These are phyloP conservation scores for Galaxias olidus DNA, from an alignment of 2,797 vertebrate species.

Conservation along the genomic window DNA sequence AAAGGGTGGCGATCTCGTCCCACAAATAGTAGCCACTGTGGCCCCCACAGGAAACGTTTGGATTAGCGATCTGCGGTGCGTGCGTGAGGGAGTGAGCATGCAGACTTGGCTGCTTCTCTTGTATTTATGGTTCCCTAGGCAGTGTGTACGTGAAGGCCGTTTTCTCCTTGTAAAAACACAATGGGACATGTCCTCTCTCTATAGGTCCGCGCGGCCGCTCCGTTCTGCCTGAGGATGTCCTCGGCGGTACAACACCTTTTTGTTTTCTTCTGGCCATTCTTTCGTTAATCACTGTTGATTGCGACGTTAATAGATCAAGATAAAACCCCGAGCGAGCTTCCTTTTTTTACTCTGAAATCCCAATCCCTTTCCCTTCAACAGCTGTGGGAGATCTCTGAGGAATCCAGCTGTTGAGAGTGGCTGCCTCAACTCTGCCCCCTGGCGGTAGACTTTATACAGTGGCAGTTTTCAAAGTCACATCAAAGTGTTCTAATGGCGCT, in stretches of 20 bases:
- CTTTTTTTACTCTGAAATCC: neutral
- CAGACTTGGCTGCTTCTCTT: slow-evolving; percentile 1
- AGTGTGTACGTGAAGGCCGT: slow-evolving; percentile 14
- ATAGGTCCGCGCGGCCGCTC: too few species aligned
- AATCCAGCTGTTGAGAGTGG: neutral
- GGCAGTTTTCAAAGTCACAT: neutral
- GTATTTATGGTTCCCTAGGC: too few species aligned
- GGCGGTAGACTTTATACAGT: neutral
- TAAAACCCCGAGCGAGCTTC: neutral
- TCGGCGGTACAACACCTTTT: too few species aligned
- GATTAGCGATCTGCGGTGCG: slow-evolving; percentile 7
- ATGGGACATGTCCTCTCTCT: too few species aligned
- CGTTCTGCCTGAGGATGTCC: too few species aligned
- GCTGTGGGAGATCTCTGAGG: neutral
- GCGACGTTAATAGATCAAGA: too few species aligned
- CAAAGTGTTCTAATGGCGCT: neutral
- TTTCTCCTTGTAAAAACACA: neutral
- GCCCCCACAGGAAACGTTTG: slow-evolving; percentile 39
- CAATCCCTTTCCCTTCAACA: neutral
- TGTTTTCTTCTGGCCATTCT: too few species aligned
- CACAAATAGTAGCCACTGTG: slow-evolving; percentile 35
- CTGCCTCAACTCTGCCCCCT: slow-evolving; percentile 4
- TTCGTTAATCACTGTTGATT: too few species aligned
- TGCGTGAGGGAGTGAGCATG: slow-evolving; percentile 6
- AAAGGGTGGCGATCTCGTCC: slow-evolving; percentile 23